Evolutionary conservation across 2,797 vertebrate genomes (phyloP).

Genomic region (Tenualosa ilisha): DNA sequence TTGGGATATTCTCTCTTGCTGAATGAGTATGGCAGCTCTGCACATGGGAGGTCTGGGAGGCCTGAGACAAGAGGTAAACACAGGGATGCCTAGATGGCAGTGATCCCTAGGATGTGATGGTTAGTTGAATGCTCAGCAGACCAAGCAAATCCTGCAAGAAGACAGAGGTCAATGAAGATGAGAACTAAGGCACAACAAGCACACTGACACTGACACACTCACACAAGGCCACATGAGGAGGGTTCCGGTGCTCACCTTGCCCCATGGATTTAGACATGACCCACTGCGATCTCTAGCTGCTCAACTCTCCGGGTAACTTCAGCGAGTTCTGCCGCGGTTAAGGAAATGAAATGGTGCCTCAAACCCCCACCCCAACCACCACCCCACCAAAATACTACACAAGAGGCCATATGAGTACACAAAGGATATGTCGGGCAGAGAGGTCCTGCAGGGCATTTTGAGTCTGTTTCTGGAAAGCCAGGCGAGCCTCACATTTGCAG

Average conservation of each 20-base stretch:
- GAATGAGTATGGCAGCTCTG: neutral
- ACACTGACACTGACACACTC: neutral
- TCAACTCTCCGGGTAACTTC: constrained; percentile 70
- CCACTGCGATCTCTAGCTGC: constrained; percentile 68
- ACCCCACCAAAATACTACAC: neutral
- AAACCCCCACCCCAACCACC: neutral
- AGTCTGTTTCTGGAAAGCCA: constrained; percentile 85
- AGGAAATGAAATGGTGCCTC: constrained; percentile 48
- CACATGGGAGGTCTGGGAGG: neutral
- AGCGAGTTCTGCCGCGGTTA: constrained; percentile 69
- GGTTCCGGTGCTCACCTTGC: neutral
- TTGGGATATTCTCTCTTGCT: neutral
- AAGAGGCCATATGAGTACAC: constrained; percentile 13
- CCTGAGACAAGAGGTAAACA: neutral
- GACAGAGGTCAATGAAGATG: neutral
- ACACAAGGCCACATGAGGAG: neutral
- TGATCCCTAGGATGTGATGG: neutral
- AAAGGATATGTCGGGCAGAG: constrained; percentile 91
- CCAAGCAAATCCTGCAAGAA: constrained; percentile 2
- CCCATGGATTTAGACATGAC: constrained; percentile 49
- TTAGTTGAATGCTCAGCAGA: constrained; percentile 7
- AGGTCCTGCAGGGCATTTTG: constrained; percentile 83
- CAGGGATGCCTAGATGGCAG: neutral
- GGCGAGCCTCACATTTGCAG: constrained; percentile 86
- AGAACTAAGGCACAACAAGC: neutral